Evolutionary conservation across 1,140 invertebrate genomes (phyloP), one percentile per base, ranked within the genome.

Genomic region (Rhyzopertha dominica): DNA sequence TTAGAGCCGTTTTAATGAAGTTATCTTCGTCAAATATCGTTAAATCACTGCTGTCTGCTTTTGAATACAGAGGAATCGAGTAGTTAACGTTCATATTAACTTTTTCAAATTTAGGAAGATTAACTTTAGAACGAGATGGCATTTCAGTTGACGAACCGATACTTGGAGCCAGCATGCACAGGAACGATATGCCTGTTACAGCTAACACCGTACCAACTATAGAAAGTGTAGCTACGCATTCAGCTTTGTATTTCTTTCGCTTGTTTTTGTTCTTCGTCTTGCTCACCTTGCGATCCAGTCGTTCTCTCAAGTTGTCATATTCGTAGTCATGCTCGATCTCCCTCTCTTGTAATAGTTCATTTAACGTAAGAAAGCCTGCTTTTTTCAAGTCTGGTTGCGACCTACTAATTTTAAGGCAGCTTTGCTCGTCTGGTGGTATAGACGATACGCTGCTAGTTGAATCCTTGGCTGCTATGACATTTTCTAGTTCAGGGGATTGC

Each of bases 261-360:
- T 28, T 26, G n/a, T n/a, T n/a, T n/a, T n/a, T n/a, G n/a, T 18
- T 34, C 19, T 42, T 47, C 12, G 17, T 17, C 29, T 26, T 47
- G 9, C 14, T 20, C 10, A 19, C 16, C 18, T 16, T 42, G 5
- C 23, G 22, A n/a, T n/a, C n/a, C n/a, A n/a, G n/a, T 1, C 14
- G 5, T 42, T 47, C 42, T 2, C 24, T 39, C 17, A 35, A 32
- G 14, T 43, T 42, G 10, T 39, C 39, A 10, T 43, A 42, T 25
- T 51, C 43, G 19, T 47, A 43, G 19, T 51, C 49, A 17, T 51
- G 39, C 13, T 42, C 38, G 2, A 51, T 18, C 20, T 41, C 39
- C 17, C 14, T 4, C 17, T 16, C 25, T 10, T 25, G 35, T 1
- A 48, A 22, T 29, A 31, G 49, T 32, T 52, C 50, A 20, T 48